Base-by-base conservation (phyloP, 2,888 invertebrate genomes). In the Spodoptera littoralis region DNA sequence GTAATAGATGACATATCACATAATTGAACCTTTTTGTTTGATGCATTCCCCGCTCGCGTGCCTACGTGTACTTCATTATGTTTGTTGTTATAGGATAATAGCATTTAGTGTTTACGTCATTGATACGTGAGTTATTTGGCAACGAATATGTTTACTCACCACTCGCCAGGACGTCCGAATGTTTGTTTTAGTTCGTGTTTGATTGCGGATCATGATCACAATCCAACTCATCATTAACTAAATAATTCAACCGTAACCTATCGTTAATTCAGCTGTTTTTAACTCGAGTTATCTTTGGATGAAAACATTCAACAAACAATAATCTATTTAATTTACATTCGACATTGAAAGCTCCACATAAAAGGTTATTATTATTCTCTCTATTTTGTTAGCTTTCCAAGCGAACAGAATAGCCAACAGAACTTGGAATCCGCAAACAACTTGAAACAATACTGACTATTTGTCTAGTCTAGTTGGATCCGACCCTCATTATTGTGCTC, bases 371-470 rank as follows among this genome's bases (percentile, higher is more conserved):
- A 66, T 51, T 54, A 30, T 36, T 36, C 6, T 36, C 18, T n/a
- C 12, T 60, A 70, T 57, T 64, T 47, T 48, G 18, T 45, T 58
- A 43, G 57, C 36, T 48, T 22, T 56, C 22, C 42, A 54, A 63
- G 41, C 50, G 12, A 54, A 74, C n/a, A 8, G 46, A 59, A 55
- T 42, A 63, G 24, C 50, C 36, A 45, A 60, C 36, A 44, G 27
- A 74, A 60, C 49, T 71, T 50, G 5, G 47, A 53, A 59, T 53
- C 41, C 36, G 70, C 70, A 69, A 74, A 74, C 47, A 60, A 57
- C 46, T 75, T 75, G 56, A 64, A 70, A 70, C 65, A 72, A 75
- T 64, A 70, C 59, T 5, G 24, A 44, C 59, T 60, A 51, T 72
- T 72, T 72, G 45, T 54, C 43, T 70, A 42, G 27, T 60, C 50